These are phyloP conservation scores for Xiphydria camelus DNA, from an alignment of 2,888 invertebrate genomes.

Conservation along the genomic window DNA sequence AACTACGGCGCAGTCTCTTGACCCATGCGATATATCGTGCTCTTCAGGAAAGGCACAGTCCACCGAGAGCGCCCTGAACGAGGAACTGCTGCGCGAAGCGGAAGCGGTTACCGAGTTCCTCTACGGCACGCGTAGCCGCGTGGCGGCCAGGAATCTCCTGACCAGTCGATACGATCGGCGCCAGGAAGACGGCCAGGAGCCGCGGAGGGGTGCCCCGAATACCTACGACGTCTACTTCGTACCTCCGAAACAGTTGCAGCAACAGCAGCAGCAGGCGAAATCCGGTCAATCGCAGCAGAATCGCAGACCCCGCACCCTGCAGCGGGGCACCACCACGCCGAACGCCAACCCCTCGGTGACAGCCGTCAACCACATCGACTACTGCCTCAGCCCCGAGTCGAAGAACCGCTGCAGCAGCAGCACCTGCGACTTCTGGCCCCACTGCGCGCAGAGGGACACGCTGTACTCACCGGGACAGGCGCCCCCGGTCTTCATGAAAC, in stretches of 20 bases:
- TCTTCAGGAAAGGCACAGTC: constrained; percentile 52
- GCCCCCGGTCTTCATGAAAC: constrained; percentile 55
- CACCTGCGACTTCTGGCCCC: constrained; percentile 69
- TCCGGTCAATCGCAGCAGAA: constrained; percentile 47
- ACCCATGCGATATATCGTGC: constrained; percentile 8
- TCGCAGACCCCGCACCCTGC: constrained; percentile 55
- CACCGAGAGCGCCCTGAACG: constrained; percentile 54
- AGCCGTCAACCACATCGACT: constrained; percentile 40
- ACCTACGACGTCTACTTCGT: constrained; percentile 49
- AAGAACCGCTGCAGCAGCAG: constrained; percentile 60
- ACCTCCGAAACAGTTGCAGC: constrained; percentile 43
- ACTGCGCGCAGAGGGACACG: constrained; percentile 60
- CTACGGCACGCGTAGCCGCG: constrained; percentile 61
- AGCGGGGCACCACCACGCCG: constrained; percentile 60
- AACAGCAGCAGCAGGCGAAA: constrained; percentile 42
- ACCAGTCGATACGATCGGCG: constrained; percentile 47
- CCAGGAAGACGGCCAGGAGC: constrained; percentile 41
- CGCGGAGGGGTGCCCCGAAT: constrained; percentile 29
- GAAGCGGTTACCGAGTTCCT: constrained; percentile 64
- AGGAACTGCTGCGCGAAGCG: constrained; percentile 61
- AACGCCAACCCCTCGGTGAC: constrained; percentile 37
- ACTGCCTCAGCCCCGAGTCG: constrained; percentile 42
- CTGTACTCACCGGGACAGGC: constrained; percentile 44
- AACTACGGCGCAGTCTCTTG: no score
- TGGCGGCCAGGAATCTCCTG: constrained; percentile 60